Evolutionary conservation across 2,888 invertebrate genomes (phyloP).

Genomic region (Rhodophaea formosa): DNA sequence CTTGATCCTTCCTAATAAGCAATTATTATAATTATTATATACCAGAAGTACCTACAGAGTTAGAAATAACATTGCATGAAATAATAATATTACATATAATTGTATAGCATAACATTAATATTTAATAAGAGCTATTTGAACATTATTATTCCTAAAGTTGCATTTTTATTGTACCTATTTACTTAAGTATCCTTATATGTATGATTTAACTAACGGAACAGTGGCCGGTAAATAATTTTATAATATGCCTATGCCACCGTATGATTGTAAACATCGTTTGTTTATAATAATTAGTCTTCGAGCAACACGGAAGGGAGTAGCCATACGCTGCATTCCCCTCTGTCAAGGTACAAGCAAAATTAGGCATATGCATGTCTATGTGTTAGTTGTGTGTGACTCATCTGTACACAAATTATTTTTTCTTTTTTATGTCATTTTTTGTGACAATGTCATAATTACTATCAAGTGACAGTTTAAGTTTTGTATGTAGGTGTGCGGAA

Average conservation of each 20-base stretch:
- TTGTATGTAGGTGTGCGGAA: too few relatives aligned
- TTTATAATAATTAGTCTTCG: too few relatives aligned
- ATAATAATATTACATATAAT: conserved; percentile 36
- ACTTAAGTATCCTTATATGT: background rate
- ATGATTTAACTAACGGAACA: background rate
- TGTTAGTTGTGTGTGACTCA: too few relatives aligned
- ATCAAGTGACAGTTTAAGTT: too few relatives aligned
- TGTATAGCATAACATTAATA: conserved; percentile 23
- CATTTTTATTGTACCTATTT: conserved; percentile 28
- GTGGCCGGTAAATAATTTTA: background rate
- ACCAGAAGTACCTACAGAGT: conserved; percentile 66
- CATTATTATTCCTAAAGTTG: conserved; percentile 33
- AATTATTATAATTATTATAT: conserved; percentile 73
- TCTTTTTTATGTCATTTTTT: too few relatives aligned
- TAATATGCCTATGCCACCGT: background rate
- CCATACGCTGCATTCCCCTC: too few relatives aligned
- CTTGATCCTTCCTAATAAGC: conserved; percentile 74
- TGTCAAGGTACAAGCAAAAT: too few relatives aligned
- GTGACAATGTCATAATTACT: too few relatives aligned
- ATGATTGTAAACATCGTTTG: background rate
- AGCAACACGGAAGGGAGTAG: too few relatives aligned
- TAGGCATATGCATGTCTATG: too few relatives aligned
- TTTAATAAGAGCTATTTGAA: conserved; percentile 26
- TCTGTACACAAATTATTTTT: too few relatives aligned
- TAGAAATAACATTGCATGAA: conserved; percentile 63